Conservation (phyloP, 2,888 invertebrate genomes). For the Reticulitermes lucifugus region DNA sequence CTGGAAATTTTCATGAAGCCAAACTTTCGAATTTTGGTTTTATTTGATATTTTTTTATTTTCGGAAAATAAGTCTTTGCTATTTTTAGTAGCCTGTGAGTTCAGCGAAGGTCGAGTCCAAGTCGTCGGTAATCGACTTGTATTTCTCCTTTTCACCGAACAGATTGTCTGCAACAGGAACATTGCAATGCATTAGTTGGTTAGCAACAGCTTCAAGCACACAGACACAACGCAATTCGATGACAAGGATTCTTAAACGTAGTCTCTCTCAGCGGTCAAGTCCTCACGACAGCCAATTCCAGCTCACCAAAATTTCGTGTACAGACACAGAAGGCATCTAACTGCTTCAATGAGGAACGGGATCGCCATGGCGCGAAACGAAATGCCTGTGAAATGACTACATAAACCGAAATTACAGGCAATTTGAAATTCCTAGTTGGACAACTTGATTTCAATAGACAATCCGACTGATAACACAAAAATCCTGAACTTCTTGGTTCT, state of each 20-base stretch:
- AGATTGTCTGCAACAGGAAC: slow-evolving; percentile 76
- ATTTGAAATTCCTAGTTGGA: no score
- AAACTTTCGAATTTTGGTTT: slow-evolving; percentile 45
- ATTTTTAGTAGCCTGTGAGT: slow-evolving; percentile 92
- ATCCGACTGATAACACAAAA: no score
- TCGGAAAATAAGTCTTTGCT: slow-evolving; percentile 25
- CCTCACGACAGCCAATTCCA: no score
- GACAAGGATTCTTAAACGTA: slow-evolving; percentile 27
- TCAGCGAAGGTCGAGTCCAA: slow-evolving; percentile 97
- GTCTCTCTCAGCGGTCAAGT: no score
- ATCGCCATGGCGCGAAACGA: no score
- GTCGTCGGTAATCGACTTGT: slow-evolving; percentile 98
- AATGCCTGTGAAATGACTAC: no score
- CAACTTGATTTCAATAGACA: no score
- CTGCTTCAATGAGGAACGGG: no score
- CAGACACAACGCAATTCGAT: neutral
- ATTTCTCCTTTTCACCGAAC: slow-evolving; percentile 87
- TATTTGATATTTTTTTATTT: neutral
- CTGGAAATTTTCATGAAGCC: slow-evolving; percentile 36
- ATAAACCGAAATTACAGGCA: no score
- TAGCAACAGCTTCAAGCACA: slow-evolving; percentile 29
- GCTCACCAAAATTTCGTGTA: no score
- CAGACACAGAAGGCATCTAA: no score
- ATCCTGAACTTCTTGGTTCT: no score
- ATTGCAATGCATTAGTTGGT: slow-evolving; percentile 36